Evolutionary conservation across 2,888 invertebrate genomes (phyloP).

Genomic region (Caenorhabditis sp.): DNA sequence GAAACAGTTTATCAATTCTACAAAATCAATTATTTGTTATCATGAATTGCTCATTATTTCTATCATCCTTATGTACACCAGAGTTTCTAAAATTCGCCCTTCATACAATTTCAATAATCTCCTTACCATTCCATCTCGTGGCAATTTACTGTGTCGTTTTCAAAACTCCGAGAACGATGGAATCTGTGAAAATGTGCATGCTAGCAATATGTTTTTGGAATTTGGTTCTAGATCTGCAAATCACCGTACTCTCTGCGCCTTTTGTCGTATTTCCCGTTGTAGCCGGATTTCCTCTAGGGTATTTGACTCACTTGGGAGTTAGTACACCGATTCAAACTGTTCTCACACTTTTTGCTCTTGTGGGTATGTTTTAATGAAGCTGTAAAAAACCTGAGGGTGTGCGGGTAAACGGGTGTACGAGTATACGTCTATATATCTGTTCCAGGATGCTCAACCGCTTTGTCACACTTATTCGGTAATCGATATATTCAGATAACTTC

Average conservation of each 20-base stretch:
- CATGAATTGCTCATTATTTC: no score
- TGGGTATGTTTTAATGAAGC: no score
- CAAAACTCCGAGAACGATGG: slow-evolving; percentile 18
- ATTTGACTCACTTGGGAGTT: slow-evolving; percentile 7
- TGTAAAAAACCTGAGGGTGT: no score
- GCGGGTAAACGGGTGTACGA: no score
- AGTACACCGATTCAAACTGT: not conserved
- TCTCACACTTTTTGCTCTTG: no score
- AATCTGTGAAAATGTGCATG: slow-evolving; percentile 16
- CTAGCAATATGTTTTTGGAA: slow-evolving; percentile 14
- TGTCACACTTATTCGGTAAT: no score
- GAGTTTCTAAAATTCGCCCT: not conserved
- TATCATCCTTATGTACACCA: not conserved
- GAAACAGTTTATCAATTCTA: no score
- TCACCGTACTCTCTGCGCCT: slow-evolving; percentile 10
- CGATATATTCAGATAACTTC: no score
- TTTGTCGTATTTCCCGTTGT: slow-evolving; percentile 13
- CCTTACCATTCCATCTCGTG: slow-evolving; percentile 12
- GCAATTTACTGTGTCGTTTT: slow-evolving; percentile 23
- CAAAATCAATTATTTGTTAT: no score
- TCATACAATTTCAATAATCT: not conserved
- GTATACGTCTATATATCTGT: no score
- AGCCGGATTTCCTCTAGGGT: slow-evolving; percentile 15
- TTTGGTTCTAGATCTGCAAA: slow-evolving; percentile 3
- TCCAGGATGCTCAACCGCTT: no score